Evolutionary conservation across 1,140 invertebrate species (phyloP).

Genomic region (Hylyphantes graminicola): DNA sequence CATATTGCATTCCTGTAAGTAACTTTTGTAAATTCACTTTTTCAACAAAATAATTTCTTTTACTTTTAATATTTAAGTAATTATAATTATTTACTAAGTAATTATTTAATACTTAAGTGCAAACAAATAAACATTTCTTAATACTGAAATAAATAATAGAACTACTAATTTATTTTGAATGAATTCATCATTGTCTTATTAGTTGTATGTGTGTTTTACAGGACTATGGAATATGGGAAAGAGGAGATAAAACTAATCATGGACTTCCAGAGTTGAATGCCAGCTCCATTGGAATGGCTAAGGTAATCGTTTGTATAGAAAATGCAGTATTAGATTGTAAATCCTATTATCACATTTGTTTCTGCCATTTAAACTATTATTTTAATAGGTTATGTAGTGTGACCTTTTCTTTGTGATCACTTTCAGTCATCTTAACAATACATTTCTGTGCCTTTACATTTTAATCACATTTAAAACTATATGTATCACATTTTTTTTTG

Average conservation of each 20-base stretch:
- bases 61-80: neutral
- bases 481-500: no score
- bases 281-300: slow-evolving; percentile 87
- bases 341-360: neutral
- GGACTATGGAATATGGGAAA: slow-evolving; percentile 99
- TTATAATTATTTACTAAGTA: neutral
- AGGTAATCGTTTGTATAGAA: slow-evolving; percentile 66
- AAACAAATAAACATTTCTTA: no score
- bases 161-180: no score
- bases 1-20: slow-evolving; percentile 92
- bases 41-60: neutral
- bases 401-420: no score
- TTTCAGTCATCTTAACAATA: no score
- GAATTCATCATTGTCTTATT: neutral
- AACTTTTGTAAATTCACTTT: neutral
- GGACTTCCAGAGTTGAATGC: slow-evolving; percentile 98
- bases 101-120: no score
- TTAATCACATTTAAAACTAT: no score
- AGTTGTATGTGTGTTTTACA: slow-evolving; percentile 64
- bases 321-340: neutral
- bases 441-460: no score
- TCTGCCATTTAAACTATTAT: neutral
- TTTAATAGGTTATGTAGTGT: neutral
- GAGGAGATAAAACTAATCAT: slow-evolving; percentile 99
- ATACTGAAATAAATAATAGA: no score